phyloP scores from a whole-genome alignment of 2,113 vertebrate species.

The Leptodactylus fuscus region DNA sequence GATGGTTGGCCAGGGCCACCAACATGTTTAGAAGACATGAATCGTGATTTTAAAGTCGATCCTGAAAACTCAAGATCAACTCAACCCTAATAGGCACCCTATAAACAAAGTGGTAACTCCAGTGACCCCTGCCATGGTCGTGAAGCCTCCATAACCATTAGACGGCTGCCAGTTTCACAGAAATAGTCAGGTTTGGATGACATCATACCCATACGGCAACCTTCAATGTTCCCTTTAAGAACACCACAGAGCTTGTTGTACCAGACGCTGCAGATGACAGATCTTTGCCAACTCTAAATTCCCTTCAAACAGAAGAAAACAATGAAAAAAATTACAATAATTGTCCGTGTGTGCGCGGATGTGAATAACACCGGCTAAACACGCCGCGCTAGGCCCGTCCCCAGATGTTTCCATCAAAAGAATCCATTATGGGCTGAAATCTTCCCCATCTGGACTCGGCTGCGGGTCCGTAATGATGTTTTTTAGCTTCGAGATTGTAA shows the following conservation, averaged over 20 bases:
- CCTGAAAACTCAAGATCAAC: no score
- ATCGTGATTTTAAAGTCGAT: no score
- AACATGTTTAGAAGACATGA: no score
- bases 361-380: neutral
- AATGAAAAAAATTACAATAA: slow-evolving; percentile 38
- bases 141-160: no score
- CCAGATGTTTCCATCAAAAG: slow-evolving; percentile 53
- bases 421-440: slow-evolving; percentile 36
- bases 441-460: slow-evolving; percentile 18
- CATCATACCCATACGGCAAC: no score
- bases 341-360: neutral
- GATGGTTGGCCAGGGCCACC: no score
- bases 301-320: slow-evolving; percentile 2
- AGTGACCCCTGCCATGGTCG: no score
- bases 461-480: neutral
- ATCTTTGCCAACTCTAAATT: slow-evolving; percentile 17
- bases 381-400: neutral
- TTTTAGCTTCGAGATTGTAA: neutral
- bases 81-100: no score
- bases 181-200: no score
- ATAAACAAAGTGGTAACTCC: no score
- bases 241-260: neutral
- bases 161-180: no score
- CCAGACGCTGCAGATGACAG: neutral
- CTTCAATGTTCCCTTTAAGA: neutral